Base-by-base conservation (phyloP, 1,140 invertebrate species). In the Antheraea mylitta region DNA sequence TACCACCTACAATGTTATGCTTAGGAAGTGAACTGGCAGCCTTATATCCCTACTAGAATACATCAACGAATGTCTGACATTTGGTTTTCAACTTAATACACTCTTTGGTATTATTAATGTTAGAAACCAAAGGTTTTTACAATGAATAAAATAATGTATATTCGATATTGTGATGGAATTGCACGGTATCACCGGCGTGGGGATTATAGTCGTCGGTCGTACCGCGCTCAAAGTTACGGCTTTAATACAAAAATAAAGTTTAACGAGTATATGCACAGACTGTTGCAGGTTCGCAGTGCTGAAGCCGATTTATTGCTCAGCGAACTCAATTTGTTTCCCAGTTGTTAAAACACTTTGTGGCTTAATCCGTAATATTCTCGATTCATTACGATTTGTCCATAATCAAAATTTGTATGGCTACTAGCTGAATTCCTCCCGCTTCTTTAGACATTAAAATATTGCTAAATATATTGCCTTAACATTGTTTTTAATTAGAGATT, bases 231-330 rank as follows among this genome's bases (percentile, higher is more conserved):
- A 81, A 89, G 86, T 90, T 90, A 90, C 86, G 85, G 86, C 75
- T 85, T 85, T 86, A 85, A 87, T 90, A 89, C 84, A 90, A 90
- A 90, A 87, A 90, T 88, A 90, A 90, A 89, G 83, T 90, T 87
- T 87, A 85, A 89, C 88, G 86, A 85, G 84, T 78, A 80, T 53
- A 53, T 70, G 74, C 80, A 76, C 86, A 85, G 86, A 79, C 79
- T 84, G 86, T 76, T 81, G 83, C 85, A 84, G 78, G 74, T 76
- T 77, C 75, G 68, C 80, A 87, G 83, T 90, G 86, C 80, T 86
- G 80, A 83, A 82, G 82, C 64, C 81, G 82, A 90, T 89, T 89
- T 90, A 90, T 90, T 85, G 82, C 82, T 75, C 69, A 68, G 72
- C 67, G 73, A 78, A 78, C 73, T 83, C 79, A 80, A 87, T 88